Evolutionary conservation across 1,140 invertebrate species (phyloP).

Genomic region (Probaryconus sp.): DNA sequence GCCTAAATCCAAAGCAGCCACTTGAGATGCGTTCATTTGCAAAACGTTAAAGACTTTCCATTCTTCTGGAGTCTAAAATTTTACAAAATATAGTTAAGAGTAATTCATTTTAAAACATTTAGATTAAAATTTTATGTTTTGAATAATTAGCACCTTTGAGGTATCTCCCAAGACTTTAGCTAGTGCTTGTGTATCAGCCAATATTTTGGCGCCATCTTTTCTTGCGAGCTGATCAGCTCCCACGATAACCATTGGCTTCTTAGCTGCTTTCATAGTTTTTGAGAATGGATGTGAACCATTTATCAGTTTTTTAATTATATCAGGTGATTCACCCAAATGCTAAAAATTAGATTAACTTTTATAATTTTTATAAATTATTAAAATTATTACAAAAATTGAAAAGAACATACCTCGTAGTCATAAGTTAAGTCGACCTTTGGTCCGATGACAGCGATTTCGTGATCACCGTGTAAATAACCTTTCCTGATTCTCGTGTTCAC

Average conservation of each 20-base stretch:
- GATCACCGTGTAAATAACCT: slow-evolving; percentile 91
- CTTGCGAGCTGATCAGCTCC: slow-evolving; percentile 91
- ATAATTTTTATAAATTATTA: slow-evolving; percentile 2
- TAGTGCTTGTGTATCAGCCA: slow-evolving; percentile 86
- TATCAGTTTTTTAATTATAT: slow-evolving; percentile 85
- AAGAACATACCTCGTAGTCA: slow-evolving; percentile 86
- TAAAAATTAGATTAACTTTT: slow-evolving; percentile 70
- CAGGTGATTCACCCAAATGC: slow-evolving; percentile 90
- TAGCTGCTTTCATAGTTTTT: slow-evolving; percentile 86
- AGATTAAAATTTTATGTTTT: slow-evolving; percentile 17
- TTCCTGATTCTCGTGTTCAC: slow-evolving; percentile 97
- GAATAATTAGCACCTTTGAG: no score
- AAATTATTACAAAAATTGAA: slow-evolving; percentile 7
- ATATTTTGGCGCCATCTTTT: slow-evolving; percentile 87
- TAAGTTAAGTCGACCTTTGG: slow-evolving; percentile 96
- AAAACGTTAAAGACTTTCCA: slow-evolving; percentile 94
- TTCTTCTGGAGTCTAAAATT: slow-evolving; percentile 72
- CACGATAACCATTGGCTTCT: slow-evolving; percentile 94
- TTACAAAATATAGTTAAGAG: slow-evolving; percentile 15
- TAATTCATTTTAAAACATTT: not conserved
- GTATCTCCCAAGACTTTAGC: slow-evolving; percentile 79
- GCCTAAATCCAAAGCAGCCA: slow-evolving; percentile 97
- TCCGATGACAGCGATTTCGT: slow-evolving; percentile 90
- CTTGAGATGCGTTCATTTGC: slow-evolving; percentile 94
- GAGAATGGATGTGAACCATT: slow-evolving; percentile 87